Conservation (phyloP, 1,140 invertebrate species). For the Lordiphosa collinella region DNA sequence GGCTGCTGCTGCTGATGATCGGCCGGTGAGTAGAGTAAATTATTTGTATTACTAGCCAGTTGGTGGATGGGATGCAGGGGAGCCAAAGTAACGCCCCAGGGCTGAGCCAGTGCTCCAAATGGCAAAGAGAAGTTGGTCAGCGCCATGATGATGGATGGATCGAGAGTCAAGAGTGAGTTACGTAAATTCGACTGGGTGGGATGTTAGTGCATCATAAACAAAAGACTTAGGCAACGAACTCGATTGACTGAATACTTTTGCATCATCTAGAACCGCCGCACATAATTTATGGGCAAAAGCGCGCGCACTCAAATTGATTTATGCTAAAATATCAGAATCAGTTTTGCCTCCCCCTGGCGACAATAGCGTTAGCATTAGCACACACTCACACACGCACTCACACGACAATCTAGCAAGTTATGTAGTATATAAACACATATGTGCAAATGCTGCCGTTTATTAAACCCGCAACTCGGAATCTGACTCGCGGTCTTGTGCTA, state of each 20-base stretch:
- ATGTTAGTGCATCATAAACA: slow-evolving; percentile 23
- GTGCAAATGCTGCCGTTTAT: slow-evolving; percentile 56
- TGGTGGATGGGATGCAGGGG: slow-evolving; percentile 75
- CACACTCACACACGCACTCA: slow-evolving; percentile 20
- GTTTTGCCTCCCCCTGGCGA: slow-evolving; percentile 26
- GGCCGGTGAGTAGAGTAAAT: slow-evolving; percentile 75
- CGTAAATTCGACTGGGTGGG: slow-evolving; percentile 9
- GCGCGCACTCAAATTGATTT: slow-evolving; percentile 62
- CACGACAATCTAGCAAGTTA: slow-evolving; percentile 30
- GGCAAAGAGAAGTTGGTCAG: slow-evolving; percentile 77
- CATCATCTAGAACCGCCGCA: slow-evolving; percentile 39
- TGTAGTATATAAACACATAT: slow-evolving; percentile 48
- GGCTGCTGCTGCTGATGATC: slow-evolving; percentile 64
- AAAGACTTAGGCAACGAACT: slow-evolving; percentile 69
- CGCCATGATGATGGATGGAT: slow-evolving; percentile 60
- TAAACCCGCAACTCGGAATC: slow-evolving; percentile 41
- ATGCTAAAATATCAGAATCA: slow-evolving; percentile 57
- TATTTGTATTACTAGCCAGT: slow-evolving; percentile 75
- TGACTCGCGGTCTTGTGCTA: slow-evolving; percentile 60
- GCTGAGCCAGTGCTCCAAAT: slow-evolving; percentile 63
- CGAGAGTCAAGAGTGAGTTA: slow-evolving; percentile 9
- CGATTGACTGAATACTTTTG: slow-evolving; percentile 18
- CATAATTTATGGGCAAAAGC: slow-evolving; percentile 22
- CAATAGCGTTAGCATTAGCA: slow-evolving; percentile 15
- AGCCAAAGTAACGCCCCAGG: slow-evolving; percentile 73